Conservation (phyloP, 2,888 invertebrate species). For the Blomia tropicalis region DNA sequence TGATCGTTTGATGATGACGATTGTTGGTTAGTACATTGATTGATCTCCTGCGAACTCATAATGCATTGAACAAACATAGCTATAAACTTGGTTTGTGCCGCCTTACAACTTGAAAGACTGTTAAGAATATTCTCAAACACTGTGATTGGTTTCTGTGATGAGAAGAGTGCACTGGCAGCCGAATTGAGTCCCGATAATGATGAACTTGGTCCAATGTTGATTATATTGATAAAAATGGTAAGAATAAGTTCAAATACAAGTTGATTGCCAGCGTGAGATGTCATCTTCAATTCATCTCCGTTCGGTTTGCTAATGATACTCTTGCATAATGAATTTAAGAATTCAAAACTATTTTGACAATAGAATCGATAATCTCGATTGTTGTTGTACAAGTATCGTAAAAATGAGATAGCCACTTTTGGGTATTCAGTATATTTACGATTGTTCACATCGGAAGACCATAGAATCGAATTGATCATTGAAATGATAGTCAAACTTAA, state of each 20-base stretch:
- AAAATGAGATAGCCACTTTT: slow-evolving; percentile 48
- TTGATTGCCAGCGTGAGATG: slow-evolving; percentile 64
- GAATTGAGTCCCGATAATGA: neutral
- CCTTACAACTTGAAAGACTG: slow-evolving; percentile 12
- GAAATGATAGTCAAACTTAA: slow-evolving; percentile 17
- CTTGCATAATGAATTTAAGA: slow-evolving; percentile 17
- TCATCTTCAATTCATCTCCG: slow-evolving; percentile 36
- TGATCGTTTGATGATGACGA: too few species aligned
- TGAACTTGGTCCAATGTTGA: slow-evolving; percentile 13
- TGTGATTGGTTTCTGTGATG: slow-evolving; percentile 1
- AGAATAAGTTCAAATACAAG: slow-evolving; percentile 85
- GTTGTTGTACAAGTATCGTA: slow-evolving; percentile 89
- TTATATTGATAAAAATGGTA: slow-evolving; percentile 69
- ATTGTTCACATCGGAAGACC: slow-evolving; percentile 28
- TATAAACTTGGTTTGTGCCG: slow-evolving; percentile 62
- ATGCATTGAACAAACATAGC: slow-evolving; percentile 85
- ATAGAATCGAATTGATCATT: slow-evolving; percentile 24
- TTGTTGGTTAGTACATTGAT: neutral
- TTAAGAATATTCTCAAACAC: slow-evolving; percentile 22
- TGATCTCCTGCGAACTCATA: slow-evolving; percentile 56
- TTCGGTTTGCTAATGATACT: neutral
- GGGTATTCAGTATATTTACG: slow-evolving; percentile 36
- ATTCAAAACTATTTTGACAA: slow-evolving; percentile 23
- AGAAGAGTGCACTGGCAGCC: neutral
- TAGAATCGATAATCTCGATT: slow-evolving; percentile 56